Base-by-base conservation (phyloP, 1,140 invertebrate genomes). In the Pseudomyrmex dendroicus region DNA sequence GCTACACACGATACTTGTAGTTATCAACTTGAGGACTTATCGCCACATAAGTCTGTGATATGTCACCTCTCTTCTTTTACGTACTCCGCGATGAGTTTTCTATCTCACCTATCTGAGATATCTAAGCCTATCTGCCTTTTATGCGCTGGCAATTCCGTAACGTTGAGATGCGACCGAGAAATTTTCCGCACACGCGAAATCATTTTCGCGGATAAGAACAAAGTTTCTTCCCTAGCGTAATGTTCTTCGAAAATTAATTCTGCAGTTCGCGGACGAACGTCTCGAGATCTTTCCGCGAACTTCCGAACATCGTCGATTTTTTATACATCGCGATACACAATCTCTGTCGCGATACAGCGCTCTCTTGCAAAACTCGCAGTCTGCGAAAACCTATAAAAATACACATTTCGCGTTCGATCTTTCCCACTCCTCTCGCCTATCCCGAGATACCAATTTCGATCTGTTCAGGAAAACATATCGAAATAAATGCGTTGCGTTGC, bases 1-100 rank as follows among this genome's bases (percentile, higher is more conserved):
- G 2, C 62, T 22, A 17, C 0, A 7, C 35, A 35, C 35, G 5
- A 35, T 70, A 54, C 22, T 9, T 35, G 17, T 0, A 10, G 46
- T 48, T 48, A 48, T 9, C 20, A 46, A 52, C 44, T 70, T 22
- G 12, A 1, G 35, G 8, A 78, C 20, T 78, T 48, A 2, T 57
- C 5, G 74, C 20, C 15, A 46, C 46, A 22, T 64, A 17, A 15
- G 8, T 56, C 44, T 17, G 10, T 44, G 66, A 80, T 59, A 61
- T 3, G n/a, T 78, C 88, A 64, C 85, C 87, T 89, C 88, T 89
- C 73, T 89, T 89, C 88, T 89, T 84, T 89, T 89, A 78, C 83
- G 87, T 86, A 86, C 84, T 86, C 87, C 80, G 87, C 44, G 77
- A 66, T 61, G 73, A 73, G 52, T 83, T 25, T 52, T 59, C 61